A percentile compares a stretch with the other conserved stretches of the same genome.
Evolutionary conservation across 1,140 invertebrate species (phyloP).

Genomic region (Lepidurus arcticus): DNA sequence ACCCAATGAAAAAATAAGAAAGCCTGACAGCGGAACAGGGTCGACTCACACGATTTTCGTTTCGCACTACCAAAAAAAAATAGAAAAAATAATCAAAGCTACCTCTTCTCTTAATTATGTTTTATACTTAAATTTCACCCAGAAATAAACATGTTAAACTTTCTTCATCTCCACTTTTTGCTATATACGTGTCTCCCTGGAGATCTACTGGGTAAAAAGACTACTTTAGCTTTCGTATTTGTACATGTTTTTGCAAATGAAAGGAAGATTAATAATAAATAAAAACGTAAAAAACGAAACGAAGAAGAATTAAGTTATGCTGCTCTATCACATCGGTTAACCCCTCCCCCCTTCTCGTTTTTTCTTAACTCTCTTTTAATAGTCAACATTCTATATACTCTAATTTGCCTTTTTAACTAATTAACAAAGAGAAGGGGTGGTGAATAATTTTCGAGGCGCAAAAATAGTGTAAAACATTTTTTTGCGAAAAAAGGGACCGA

Average conservation of each 20-base stretch:
- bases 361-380: conserved; percentile 1
- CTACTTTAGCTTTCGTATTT: not conserved
- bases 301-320: not conserved
- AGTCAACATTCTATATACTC: conserved; percentile 20
- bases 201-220: conserved; percentile 14
- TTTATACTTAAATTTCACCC: not conserved
- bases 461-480: no score
- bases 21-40: conserved; percentile 4
- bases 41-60: not conserved
- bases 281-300: not conserved
- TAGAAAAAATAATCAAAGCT: not conserved
- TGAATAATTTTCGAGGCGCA: not conserved
- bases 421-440: not conserved
- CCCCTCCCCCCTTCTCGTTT: not conserved
- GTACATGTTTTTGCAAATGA: not conserved
- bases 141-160: not conserved
- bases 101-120: not conserved
- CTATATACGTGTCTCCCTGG: not conserved
- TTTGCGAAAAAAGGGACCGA: no score
- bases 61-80: not conserved
- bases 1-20: not conserved
- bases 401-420: not conserved
- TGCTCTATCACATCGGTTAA: conserved; percentile 18
- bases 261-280: not conserved
- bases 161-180: not conserved